phyloP scores from a whole-genome alignment of 2,797 vertebrate species.

The Xenops minutus region DNA sequence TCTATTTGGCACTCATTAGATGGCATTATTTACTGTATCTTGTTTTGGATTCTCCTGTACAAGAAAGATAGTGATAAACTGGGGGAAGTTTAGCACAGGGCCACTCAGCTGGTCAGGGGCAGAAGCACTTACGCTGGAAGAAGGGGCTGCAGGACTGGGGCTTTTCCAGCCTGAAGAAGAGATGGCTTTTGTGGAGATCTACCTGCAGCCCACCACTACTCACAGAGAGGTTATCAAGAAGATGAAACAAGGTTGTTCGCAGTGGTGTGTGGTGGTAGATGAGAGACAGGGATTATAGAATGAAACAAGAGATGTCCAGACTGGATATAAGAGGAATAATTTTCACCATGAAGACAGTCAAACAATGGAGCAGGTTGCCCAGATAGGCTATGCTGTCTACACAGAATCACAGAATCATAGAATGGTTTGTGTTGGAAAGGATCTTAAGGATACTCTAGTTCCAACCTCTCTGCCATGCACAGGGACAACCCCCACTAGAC shows the following conservation, averaged over 20 bases:
- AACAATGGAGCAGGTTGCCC: not conserved
- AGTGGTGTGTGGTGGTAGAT: not conserved
- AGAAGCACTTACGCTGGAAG: not conserved
- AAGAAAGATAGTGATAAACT: not conserved
- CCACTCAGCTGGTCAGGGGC: not conserved
- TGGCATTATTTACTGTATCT: not conserved
- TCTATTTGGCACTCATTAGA: not conserved
- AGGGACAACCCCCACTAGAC: not conserved
- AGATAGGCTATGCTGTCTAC: not conserved
- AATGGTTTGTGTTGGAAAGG: not conserved
- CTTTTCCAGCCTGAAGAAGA: not conserved
- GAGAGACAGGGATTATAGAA: not conserved
- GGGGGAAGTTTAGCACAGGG: not conserved
- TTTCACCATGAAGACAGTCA: not conserved
- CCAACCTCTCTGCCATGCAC: not conserved
- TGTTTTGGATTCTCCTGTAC: not conserved
- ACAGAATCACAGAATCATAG: not conserved
- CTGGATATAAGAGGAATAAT: not conserved
- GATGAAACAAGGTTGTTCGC: not conserved
- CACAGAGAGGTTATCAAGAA: not conserved
- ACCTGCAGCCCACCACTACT: not conserved
- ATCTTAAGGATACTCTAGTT: not conserved
- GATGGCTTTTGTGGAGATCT: not conserved
- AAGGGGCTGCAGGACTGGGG: not conserved
- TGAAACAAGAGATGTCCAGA: not conserved